Evolutionary conservation across 2,797 vertebrate genomes (phyloP).

Genomic region (Sphaeramia orbicularis): DNA sequence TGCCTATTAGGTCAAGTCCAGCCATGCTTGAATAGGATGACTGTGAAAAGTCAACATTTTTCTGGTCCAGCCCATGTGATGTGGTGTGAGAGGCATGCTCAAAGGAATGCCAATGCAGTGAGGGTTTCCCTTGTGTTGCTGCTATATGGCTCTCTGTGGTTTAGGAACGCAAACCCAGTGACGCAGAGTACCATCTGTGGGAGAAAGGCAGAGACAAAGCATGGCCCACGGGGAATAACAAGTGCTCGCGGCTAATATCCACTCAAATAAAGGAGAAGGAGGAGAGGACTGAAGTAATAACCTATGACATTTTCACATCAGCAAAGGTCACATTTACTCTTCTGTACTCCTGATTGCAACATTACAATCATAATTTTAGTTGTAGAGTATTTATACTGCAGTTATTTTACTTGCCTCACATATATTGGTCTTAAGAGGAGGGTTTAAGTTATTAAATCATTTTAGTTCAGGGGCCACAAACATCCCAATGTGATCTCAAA

Average conservation of each 20-base stretch:
- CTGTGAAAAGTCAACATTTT: slow-evolving; percentile 81
- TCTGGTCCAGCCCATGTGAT: slow-evolving; percentile 71
- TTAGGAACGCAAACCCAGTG: slow-evolving; percentile 68
- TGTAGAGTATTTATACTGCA: neutral
- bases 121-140: slow-evolving; percentile 76
- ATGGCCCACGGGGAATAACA: slow-evolving; percentile 52
- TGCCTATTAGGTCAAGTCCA: slow-evolving; percentile 65
- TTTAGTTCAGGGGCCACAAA: too few species aligned
- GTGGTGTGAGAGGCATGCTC: slow-evolving; percentile 69
- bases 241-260: slow-evolving; percentile 63
- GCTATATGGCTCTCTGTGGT: slow-evolving; percentile 51
- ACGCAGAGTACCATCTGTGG: slow-evolving; percentile 73
- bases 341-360: slow-evolving; percentile 1
- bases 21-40: slow-evolving; percentile 67
- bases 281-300: slow-evolving; percentile 5
- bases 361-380: neutral
- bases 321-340: slow-evolving; percentile 23
- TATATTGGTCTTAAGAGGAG: too few species aligned
- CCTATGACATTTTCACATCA: slow-evolving; percentile 25
- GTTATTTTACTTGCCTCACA: too few species aligned
- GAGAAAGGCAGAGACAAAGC: slow-evolving; percentile 55
- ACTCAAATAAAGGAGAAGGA: slow-evolving; percentile 35
- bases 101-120: slow-evolving; percentile 73
- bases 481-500: too few species aligned
- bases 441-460: too few species aligned